Evolutionary conservation across 2,888 invertebrate genomes (phyloP), one percentile per base, ranked within the genome.

Genomic region (Anagyrus pseudococci): DNA sequence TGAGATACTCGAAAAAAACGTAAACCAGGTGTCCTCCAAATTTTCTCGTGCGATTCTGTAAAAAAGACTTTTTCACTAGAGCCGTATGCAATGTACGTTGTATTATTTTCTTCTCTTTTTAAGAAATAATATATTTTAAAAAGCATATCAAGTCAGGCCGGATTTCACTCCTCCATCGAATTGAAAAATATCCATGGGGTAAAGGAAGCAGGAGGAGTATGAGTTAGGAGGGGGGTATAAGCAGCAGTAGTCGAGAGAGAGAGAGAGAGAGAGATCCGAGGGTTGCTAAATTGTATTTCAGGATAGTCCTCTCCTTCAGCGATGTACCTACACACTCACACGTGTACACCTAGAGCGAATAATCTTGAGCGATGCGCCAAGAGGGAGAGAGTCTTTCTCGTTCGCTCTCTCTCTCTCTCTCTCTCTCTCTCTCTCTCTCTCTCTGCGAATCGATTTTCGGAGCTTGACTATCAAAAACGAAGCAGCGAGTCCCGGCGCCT

Each of bases 361-460:
- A 37, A 37, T 37, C 33, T 37, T 37, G 33, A 37, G 33, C 33
- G 33, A 37, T 37, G 15, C 29, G 4, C 29, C 29, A n/a, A n/a
- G n/a, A n/a, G n/a, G n/a, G n/a, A n/a, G n/a, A n/a, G n/a, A n/a
- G n/a, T n/a, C n/a, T n/a, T n/a, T n/a, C n/a, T n/a, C n/a, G n/a
- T n/a, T n/a, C n/a, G n/a, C n/a, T n/a, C n/a, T n/a, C n/a, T n/a
- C n/a, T n/a, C n/a, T n/a, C n/a, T n/a, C n/a, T n/a, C n/a, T n/a
- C n/a, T n/a, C n/a, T n/a, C n/a, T n/a, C n/a, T n/a, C n/a, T n/a
- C n/a, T n/a, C n/a, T n/a, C n/a, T n/a, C n/a, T n/a, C n/a, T 48
- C 19, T 49, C 2, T 50, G 53, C 46, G 57, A 60, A 64, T 64
- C 64, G 64, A 64, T 60, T 64, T 64, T 64, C 56, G 43, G 56